Base-by-base conservation (phyloP, 2,888 invertebrate genomes). In the Odontocerum albicorne region DNA sequence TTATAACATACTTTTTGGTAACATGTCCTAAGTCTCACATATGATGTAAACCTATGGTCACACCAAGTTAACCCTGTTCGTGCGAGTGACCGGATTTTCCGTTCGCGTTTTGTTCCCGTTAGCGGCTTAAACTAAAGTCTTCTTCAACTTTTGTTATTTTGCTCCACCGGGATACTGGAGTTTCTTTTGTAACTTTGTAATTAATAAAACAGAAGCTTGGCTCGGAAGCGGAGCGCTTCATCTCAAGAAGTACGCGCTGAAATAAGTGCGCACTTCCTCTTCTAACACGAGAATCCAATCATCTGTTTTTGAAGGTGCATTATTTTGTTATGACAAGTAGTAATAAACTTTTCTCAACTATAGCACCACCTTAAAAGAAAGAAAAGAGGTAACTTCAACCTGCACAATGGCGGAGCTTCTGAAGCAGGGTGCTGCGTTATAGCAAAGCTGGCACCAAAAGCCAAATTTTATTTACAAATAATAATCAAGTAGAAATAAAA, bases 121-220 rank as follows among this genome's bases (percentile, higher is more conserved):
- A 13, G n/a, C 8, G 21, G 36, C 53, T 53, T 16, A 27, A 39
- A 46, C 40, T 38, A 13, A 47, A 39, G 44, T 36, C 20, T 31
- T 19, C 6, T 20, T 17, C 27, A 15, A 32, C 40, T 49, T 49
- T 40, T 38, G 39, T 40, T 49, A 49, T 22, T 49, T 49, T 16
- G 7, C 17, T 12, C 2, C 40, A 21, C 16, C 13, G 7, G 17
- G 16, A 38, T 17, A 38, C 38, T 38, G 15, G 36, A 49, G 40
- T 40, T 40, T 39, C 49, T 49, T 40, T 49, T 49, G 39, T 49
- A 36, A 49, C 39, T 49, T 49, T 49, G 49, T 50, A 50, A 50
- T 50, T 50, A 50, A 43, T 50, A 50, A 33, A 19, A 46, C 46
- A 16, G 46, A 20, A n/a, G 20, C 17, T n/a, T n/a, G 40, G 7